Conservation (phyloP, 1,140 invertebrate genomes). For the Cherax destructor region DNA sequence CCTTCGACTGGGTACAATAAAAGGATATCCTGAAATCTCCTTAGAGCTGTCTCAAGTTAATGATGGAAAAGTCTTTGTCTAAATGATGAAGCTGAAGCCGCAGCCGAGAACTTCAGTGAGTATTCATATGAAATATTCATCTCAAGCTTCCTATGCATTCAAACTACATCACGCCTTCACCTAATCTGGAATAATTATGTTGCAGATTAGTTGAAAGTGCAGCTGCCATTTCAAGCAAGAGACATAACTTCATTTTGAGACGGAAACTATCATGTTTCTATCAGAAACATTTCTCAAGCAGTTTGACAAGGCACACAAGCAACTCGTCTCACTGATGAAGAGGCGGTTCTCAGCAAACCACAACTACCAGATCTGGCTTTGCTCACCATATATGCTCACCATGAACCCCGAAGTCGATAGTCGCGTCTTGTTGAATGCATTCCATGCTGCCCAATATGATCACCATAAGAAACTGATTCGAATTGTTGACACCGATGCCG, state of each 20-base stretch:
- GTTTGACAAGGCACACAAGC: constrained; percentile 5
- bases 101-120: constrained; percentile 25
- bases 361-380: constrained; percentile 2
- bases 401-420: constrained; percentile 19
- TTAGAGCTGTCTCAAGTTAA: background rate
- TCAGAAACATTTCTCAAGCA: background rate
- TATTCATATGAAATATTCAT: constrained; percentile 23
- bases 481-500: constrained; percentile 30
- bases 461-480: constrained; percentile 33
- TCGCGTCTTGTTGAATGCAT: constrained; percentile 18
- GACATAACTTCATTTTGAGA: constrained; percentile 3
- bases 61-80: background rate
- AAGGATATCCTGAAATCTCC: background rate
- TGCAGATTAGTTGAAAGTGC: constrained; percentile 30
- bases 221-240: background rate
- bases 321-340: constrained; percentile 27
- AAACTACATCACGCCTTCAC: constrained; percentile 13
- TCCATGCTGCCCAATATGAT: constrained; percentile 14
- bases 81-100: constrained; percentile 25
- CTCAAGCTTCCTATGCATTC: background rate
- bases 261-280: background rate
- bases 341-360: constrained; percentile 8
- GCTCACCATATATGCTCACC: background rate
- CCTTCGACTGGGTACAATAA: background rate
- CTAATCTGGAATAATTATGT: constrained; percentile 19